Conservation (phyloP, 2,113 vertebrate genomes). For the Mixornis gularis region DNA sequence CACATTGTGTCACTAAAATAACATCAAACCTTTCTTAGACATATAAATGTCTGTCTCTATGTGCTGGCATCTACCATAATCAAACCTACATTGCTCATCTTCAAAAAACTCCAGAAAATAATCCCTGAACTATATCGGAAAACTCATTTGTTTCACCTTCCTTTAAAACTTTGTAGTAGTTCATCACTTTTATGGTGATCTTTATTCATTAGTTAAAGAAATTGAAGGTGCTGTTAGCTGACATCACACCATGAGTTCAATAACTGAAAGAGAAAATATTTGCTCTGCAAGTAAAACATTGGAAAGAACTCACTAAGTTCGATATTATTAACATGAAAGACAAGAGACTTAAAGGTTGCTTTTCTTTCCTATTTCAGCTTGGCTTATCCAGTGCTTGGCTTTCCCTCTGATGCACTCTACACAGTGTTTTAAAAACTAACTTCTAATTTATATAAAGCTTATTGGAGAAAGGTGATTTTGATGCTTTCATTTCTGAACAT, state of each 20-base stretch:
- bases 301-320: slow-evolving; percentile 55
- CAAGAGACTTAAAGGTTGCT: slow-evolving; percentile 54
- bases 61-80: not conserved
- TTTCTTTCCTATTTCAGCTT: slow-evolving; percentile 20
- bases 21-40: not conserved
- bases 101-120: not conserved
- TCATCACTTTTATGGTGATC: slow-evolving; percentile 34
- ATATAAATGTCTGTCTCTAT: not conserved
- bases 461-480: not conserved
- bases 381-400: not conserved
- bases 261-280: slow-evolving; percentile 61
- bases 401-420: not conserved
- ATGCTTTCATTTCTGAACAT: not conserved
- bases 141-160: not conserved
- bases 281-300: slow-evolving; percentile 58
- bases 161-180: slow-evolving; percentile 20
- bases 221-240: slow-evolving; percentile 39
- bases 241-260: slow-evolving; percentile 44
- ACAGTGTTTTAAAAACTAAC: not conserved
- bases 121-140: not conserved
- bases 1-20: not conserved
- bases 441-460: not conserved
- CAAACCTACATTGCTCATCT: not conserved
- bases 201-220: slow-evolving; percentile 40
- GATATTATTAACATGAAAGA: slow-evolving; percentile 57